Evolutionary conservation across 2,888 invertebrate genomes (phyloP).

Genomic region (Seira sanloemensis): DNA sequence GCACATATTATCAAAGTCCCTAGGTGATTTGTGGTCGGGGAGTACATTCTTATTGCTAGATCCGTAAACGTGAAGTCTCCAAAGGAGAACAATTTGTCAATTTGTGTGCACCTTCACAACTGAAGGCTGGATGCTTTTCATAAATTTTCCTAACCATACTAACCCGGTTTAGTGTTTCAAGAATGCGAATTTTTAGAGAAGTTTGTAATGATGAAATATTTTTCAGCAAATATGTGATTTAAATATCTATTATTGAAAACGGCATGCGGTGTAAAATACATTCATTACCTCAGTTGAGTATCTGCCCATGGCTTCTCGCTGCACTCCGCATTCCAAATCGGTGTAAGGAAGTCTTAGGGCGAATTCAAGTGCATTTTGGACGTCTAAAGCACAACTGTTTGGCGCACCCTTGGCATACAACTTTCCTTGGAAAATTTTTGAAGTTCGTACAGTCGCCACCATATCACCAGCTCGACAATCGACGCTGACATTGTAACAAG

Average conservation of each 20-base stretch:
- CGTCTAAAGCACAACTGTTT: conserved; percentile 93
- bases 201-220: too few relatives aligned
- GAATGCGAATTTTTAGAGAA: too few relatives aligned
- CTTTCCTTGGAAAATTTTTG: conserved; percentile 94
- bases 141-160: too few relatives aligned
- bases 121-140: too few relatives aligned
- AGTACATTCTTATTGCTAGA: too few relatives aligned
- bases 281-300: conserved; percentile 88
- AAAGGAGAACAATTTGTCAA: too few relatives aligned
- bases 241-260: background rate
- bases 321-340: conserved; percentile 94
- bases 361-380: conserved; percentile 91
- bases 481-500: conserved; percentile 95
- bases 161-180: too few relatives aligned
- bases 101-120: too few relatives aligned
- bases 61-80: too few relatives aligned
- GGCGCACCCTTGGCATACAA: conserved; percentile 96
- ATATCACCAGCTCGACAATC: conserved; percentile 95
- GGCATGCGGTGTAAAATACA: background rate
- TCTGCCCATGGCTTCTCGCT: conserved; percentile 90
- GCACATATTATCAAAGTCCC: too few relatives aligned
- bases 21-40: too few relatives aligned
- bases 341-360: conserved; percentile 94
- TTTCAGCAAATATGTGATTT: too few relatives aligned
- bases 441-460: conserved; percentile 94